Evolutionary conservation across 2,113 vertebrate genomes (phyloP), one percentile per base, ranked within the genome.

Genomic region (Macroglossus sobrinus): DNA sequence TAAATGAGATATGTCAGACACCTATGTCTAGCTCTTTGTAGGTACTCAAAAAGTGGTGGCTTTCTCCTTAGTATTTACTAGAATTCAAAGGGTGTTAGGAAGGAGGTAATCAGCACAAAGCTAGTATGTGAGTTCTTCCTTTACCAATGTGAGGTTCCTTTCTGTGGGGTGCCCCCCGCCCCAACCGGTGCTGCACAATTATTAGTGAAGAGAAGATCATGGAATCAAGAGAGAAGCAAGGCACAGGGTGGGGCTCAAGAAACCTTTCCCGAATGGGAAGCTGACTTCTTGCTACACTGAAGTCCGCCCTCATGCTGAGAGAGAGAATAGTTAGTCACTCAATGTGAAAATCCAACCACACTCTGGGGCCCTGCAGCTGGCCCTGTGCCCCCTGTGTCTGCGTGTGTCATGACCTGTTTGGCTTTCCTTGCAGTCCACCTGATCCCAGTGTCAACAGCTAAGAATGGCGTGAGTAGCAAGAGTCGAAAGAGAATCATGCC

Each of bases 401-500:
- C 9, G 1, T 9, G 2, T 50, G 0, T 38, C 33, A 1, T 63
- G 40, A 93, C 63, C 61, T 11, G 14, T 35, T 47, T 43, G 69
- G 33, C 79, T 92, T 87, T 35, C 93, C 93, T 98, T 96, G 19
- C 98, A 99, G 99, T 99, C 97, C 99, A 99, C 97, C 98, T 99
- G 95, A 99, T 99, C 87, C 99, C 99, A 1, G 98, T 98, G 57
- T 98, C 98, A 11, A 96, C 98, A 0, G 71, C 99, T 30, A 98
- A 98, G 96, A 98, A 99, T 98, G 98, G 91, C 63, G 74, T 97
- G 35, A 98, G 95, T 87, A 98, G 98, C 15, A 99, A 99, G 98
- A 99, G 98, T 97, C 98, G 99, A 59, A 99, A 99, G 97, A 98
- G 99, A 78, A 98, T 99, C 88, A 99, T 99, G 98, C 99, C 99